Percentiles rank a stretch among this genome's conserved stretches.
Conservation (phyloP, 2,888 invertebrate genomes). For the Callyntrura sp. region DNA sequence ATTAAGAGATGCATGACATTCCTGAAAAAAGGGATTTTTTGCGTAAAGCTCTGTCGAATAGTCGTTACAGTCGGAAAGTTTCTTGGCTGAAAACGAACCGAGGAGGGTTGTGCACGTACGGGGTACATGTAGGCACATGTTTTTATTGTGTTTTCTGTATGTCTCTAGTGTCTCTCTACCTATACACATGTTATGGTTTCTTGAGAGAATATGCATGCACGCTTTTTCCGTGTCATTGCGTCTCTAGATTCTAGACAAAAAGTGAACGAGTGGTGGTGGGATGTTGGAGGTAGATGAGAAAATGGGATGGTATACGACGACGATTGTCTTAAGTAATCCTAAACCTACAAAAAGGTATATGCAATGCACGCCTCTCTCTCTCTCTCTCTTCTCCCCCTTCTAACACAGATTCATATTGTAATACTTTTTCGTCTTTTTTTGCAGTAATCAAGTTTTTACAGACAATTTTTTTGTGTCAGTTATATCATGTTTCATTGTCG, state of each 20-base stretch:
- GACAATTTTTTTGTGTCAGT: conserved; percentile 87
- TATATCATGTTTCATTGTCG: conserved; percentile 88
- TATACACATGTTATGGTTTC: background rate
- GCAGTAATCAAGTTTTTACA: background rate
- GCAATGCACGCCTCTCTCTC: background rate
- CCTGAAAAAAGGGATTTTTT: conserved; percentile 32
- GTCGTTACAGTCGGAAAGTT: conserved; percentile 46
- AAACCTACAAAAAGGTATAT: conserved; percentile 7
- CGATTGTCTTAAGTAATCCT: conserved; percentile 31
- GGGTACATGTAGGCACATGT: background rate
- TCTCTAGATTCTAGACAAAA: background rate
- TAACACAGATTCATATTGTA: background rate
- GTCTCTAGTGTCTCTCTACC: no score
- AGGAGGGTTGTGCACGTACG: conserved; percentile 32
- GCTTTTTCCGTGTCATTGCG: conserved; percentile 52
- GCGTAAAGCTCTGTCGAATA: background rate
- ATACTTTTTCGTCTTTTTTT: background rate
- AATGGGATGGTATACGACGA: background rate
- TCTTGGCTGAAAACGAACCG: conserved; percentile 1
- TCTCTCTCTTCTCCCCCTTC: background rate
- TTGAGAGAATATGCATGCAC: background rate
- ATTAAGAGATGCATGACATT: conserved; percentile 54
- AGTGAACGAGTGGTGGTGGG: background rate
- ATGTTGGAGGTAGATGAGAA: background rate
- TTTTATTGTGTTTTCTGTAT: background rate